A percentile compares a stretch with the other conserved stretches of the same genome.
Conservation (phyloP, 1,140 invertebrate species). For the Pseudomyrmex dendroicus region DNA sequence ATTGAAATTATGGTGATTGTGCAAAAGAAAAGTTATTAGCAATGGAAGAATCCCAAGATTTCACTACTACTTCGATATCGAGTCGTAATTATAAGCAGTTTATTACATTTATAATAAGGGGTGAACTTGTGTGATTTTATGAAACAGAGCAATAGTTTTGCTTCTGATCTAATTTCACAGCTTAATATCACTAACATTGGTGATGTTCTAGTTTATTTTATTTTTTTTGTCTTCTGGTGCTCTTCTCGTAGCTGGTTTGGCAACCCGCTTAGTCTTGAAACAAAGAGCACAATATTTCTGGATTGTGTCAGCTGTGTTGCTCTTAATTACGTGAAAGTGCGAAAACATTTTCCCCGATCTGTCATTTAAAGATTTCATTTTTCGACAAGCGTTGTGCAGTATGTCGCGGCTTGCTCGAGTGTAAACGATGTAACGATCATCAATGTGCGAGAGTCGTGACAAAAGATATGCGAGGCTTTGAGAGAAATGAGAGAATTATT, state of each 20-base stretch:
- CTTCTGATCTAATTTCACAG: not conserved
- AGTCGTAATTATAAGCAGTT: conserved; percentile 41
- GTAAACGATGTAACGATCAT: conserved; percentile 39
- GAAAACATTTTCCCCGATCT: conserved; percentile 35
- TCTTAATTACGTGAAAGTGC: conserved; percentile 36
- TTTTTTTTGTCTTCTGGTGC: conserved; percentile 2
- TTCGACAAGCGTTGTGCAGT: conserved; percentile 36
- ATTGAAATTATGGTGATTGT: conserved; percentile 52
- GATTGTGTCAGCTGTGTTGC: conserved; percentile 24
- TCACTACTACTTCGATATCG: conserved; percentile 59
- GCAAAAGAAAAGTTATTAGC: conserved; percentile 27
- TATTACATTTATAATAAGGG: conserved; percentile 48
- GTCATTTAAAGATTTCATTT: conserved; percentile 67
- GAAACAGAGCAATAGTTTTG: not conserved
- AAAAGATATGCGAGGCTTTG: conserved; percentile 33
- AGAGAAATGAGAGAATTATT: too few species aligned
- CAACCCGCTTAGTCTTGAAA: not conserved
- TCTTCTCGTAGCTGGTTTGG: not conserved
- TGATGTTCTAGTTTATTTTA: not conserved
- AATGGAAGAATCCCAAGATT: conserved; percentile 1
- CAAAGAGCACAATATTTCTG: conserved; percentile 63
- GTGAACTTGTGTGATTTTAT: conserved; percentile 60
- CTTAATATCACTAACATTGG: not conserved
- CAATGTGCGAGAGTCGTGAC: conserved; percentile 24
- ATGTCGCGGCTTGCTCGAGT: conserved; percentile 54